Conservation (phyloP, 2,797 vertebrate species). For the Sebastes trivittatus region DNA sequence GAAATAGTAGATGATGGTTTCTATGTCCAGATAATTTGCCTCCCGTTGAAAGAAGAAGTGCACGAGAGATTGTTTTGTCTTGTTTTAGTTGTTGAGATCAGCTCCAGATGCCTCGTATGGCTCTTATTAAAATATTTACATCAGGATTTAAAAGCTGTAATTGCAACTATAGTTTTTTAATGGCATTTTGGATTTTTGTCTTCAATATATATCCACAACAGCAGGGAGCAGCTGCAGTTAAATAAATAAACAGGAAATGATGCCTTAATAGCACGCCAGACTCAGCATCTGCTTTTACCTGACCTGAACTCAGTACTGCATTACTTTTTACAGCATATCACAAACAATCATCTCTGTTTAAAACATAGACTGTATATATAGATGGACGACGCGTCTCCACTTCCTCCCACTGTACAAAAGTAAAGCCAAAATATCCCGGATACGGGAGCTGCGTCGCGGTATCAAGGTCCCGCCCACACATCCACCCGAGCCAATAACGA, state of each 20-base stretch:
- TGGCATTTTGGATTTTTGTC: background rate
- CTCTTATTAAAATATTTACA: constrained; percentile 20
- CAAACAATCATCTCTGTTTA: constrained; percentile 6
- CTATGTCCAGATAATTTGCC: background rate
- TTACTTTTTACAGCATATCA: constrained; percentile 6
- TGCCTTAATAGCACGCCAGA: background rate
- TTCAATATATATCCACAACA: constrained; percentile 9
- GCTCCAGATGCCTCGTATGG: background rate
- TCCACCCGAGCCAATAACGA: no score
- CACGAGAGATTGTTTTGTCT: constrained; percentile 14
- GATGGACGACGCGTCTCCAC: background rate
- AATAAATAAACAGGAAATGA: constrained; percentile 5
- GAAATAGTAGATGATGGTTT: background rate
- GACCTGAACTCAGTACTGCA: constrained; percentile 3
- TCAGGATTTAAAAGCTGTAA: constrained; percentile 17
- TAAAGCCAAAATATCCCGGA: no score
- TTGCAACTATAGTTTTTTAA: constrained; percentile 24
- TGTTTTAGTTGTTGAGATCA: constrained; percentile 22
- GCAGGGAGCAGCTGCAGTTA: background rate
- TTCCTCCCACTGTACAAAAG: background rate
- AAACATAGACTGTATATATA: background rate
- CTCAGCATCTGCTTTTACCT: constrained; percentile 10
- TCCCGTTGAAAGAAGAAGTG: constrained; percentile 14
- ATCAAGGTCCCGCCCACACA: no score
- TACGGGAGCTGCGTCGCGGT: no score